A percentile compares a stretch with the other conserved stretches of the same genome.
Conservation (phyloP, 35 echinoderm and acorn worm genomes). For the Amphiura filiformis region DNA sequence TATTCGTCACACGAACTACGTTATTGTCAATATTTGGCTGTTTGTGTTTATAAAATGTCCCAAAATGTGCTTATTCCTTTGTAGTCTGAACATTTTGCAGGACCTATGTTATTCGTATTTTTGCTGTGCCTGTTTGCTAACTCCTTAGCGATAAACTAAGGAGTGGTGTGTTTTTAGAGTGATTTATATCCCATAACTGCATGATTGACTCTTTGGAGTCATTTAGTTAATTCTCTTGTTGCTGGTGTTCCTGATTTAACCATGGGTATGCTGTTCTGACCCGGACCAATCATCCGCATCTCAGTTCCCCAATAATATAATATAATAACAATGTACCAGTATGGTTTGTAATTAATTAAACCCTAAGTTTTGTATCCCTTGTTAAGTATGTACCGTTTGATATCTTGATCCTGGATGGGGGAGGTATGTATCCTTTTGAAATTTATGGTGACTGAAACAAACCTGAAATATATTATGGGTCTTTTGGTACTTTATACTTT, state of each 20-base stretch:
- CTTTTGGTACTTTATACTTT: no score
- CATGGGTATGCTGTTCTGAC: not conserved
- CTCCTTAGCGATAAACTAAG: no score
- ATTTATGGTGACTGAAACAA: no score
- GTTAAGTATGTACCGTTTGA: not conserved
- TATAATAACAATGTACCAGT: not conserved
- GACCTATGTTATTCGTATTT: no score
- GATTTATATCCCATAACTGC: not conserved
- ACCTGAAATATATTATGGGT: no score
- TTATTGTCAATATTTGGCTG: no score
- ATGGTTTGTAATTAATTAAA: slow-evolving; percentile 8
- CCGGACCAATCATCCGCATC: not conserved
- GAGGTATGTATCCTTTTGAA: not conserved
- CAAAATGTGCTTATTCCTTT: no score
- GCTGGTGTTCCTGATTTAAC: not conserved
- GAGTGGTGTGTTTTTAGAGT: not conserved
- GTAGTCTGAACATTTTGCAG: no score
- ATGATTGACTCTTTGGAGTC: not conserved
- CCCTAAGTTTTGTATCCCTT: not conserved
- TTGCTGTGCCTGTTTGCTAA: no score
- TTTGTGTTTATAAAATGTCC: no score
- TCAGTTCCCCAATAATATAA: not conserved
- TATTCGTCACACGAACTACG: no score
- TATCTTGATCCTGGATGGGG: not conserved
- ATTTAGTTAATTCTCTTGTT: slow-evolving; percentile 5